phyloP scores from a whole-genome alignment of 2,888 invertebrate genomes.

The Chelonus formosanus region DNA sequence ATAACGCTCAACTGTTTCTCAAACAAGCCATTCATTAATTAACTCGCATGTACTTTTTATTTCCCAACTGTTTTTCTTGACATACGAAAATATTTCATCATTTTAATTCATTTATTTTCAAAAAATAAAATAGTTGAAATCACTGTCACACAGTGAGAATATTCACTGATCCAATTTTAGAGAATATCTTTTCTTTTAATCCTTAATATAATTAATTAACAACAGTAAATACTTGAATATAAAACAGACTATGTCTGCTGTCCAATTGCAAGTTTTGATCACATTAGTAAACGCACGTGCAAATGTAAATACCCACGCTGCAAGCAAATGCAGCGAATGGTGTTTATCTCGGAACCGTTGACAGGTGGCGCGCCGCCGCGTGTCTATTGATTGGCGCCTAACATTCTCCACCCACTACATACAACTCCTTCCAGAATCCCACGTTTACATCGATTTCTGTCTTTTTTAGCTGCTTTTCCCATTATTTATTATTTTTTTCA shows the following conservation, averaged over 20 bases:
- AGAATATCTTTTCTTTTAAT: too few relatives aligned
- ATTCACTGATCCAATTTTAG: too few relatives aligned
- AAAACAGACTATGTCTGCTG: not conserved
- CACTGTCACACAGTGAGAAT: too few relatives aligned
- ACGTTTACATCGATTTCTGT: constrained; percentile 28
- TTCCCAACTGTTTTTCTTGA: too few relatives aligned
- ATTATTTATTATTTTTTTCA: constrained; percentile 22
- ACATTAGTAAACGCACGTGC: constrained; percentile 14
- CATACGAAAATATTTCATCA: too few relatives aligned
- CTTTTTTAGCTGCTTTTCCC: constrained; percentile 24
- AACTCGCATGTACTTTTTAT: too few relatives aligned
- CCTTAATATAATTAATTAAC: too few relatives aligned
- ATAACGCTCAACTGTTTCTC: too few relatives aligned
- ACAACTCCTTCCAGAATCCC: constrained; percentile 29
- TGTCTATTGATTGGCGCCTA: constrained; percentile 56
- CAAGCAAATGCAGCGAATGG: constrained; percentile 34
- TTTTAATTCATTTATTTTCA: not conserved
- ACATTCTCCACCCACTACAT: constrained; percentile 39
- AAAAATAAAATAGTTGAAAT: too few relatives aligned
- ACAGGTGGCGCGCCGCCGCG: constrained; percentile 57
- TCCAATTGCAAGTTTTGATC: constrained; percentile 7
- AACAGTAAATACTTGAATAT: too few relatives aligned
- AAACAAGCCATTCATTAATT: too few relatives aligned
- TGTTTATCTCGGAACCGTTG: constrained; percentile 51
- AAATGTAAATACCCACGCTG: constrained; percentile 22